Base-by-base conservation (phyloP, 2,797 vertebrate species). In the Hippopotamyrus pictus region DNA sequence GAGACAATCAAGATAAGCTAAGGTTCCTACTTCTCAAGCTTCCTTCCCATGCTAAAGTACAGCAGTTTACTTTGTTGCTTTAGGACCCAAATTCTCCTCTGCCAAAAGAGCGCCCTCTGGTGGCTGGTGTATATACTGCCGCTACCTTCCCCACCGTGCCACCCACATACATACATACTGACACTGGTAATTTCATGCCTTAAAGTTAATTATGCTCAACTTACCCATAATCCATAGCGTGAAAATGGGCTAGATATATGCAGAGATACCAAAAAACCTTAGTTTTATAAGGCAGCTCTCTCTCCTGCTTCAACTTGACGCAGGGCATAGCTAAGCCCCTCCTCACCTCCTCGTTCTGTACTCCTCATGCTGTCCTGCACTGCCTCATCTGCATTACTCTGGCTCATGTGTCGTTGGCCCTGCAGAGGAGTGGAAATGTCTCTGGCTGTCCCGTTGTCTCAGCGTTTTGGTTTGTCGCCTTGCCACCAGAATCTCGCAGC, bases 21-120 rank as follows among this genome's bases (percentile, higher is more conserved):
- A 46, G 5, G 76, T 44, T 82, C 76, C 76, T 46, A n/a, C 41
- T 19, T 82, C 19, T 82, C 37, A 82, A 46, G 76, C 82, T 51
- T 85, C 82, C 82, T 50, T 85, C 46, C 48, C 48, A 51, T 84
- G 44, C 82, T 51, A 12, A 82, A 82, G 76, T 85, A 50, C 82
- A 85, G 44, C 82, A 50, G 82, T 29, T 29, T 83, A 8, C 44
- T 83, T 22, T 85, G 17, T 85, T 25, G 5, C 48, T 25, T 22
- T 25, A 25, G n/a, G 82, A 25, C 12, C 48, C n/a, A 22, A 51
- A 22, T 85, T 50, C 19, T 25, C 82, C 4, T 85, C 44, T 51
- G 22, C 82, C 44, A 85, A 29, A 51, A 51, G 44, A 48, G 22
- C n/a, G 17, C 48, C 82, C 48, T 51, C 82, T 85, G n/a, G 44